These are phyloP conservation scores for Notechis scutatus DNA, from an alignment of 2,113 vertebrate species.

Conservation along the genomic window DNA sequence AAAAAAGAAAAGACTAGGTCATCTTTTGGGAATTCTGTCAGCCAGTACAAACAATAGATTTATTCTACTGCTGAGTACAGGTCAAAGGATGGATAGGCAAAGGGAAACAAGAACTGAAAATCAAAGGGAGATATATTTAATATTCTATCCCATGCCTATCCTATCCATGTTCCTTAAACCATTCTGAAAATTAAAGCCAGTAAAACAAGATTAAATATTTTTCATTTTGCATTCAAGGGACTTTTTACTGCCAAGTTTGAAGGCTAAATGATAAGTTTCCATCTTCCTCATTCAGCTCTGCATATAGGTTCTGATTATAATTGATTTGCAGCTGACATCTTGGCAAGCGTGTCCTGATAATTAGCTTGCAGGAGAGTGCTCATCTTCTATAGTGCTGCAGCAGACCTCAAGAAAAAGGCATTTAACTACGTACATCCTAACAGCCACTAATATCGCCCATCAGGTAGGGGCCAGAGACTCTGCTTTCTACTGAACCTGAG, in stretches of 20 bases:
- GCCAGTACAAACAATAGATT: not conserved
- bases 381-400: not conserved
- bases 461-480: not conserved
- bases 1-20: not conserved
- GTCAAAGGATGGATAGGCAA: not conserved
- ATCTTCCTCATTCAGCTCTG: conserved; percentile 5
- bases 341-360: conserved; percentile 8
- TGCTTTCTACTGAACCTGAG: not conserved
- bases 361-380: conserved; percentile 19
- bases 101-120: not conserved
- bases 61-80: not conserved
- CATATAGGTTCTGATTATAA: conserved; percentile 12
- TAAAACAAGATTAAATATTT: conserved; percentile 18
- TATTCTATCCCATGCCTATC: not conserved
- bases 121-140: not conserved
- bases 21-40: not conserved
- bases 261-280: conserved; percentile 10
- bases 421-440: not conserved
- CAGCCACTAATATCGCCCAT: not conserved
- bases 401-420: not conserved
- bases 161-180: not conserved
- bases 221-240: conserved; percentile 12
- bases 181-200: conserved; percentile 13
- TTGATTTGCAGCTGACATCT: conserved; percentile 23
- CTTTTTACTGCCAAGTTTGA: conserved; percentile 3